Evolutionary conservation across 2,113 vertebrate genomes (phyloP), one percentile per base, ranked within the genome.

Genomic region (Emydocephalus ijimae): DNA sequence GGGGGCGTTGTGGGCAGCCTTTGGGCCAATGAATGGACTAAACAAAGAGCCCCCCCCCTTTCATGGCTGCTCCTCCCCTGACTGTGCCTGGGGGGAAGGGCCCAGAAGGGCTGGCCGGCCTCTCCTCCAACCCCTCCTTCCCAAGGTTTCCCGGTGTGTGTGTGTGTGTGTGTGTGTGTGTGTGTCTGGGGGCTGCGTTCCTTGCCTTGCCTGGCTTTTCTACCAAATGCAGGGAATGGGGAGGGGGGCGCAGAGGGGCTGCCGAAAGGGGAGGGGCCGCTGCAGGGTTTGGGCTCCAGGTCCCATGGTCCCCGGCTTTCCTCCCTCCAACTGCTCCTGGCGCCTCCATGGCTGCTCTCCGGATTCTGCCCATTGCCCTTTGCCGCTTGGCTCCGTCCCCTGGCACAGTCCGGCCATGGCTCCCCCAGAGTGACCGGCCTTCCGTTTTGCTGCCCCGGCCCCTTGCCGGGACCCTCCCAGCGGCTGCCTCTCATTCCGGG

Each of bases 401-500:
- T 6, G 18, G 14, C 69, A n/a, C 64, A 18, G 15, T 74, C 15
- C 14, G 0, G n/a, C n/a, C 0, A 2, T 20, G n/a, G 15, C n/a
- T 8, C 15, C 34, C 34, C 34, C n/a, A 3, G 6, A 34, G 6
- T 8, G 34, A 39, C 15, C 15, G 18, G 15, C 43, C 29, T 34
- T 54, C 86, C 12, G 3, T 14, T 55, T 91, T 3, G 24, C 59
- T 61, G 57, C 55, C 29, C 34, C 0, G 21, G 39, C 0, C 87
- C 69, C 54, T 23, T 0, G 1, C 2, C 43, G 20, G 20, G n/a
- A 24, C 26, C 29, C 54, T 48, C 24, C 21, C 3, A 18, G 34
- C 92, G 92, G 74, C 85, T 87, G 94, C 52, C 45, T 55, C 18
- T 29, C 90, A 59, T 91, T 91, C 90, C 92, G 55, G 12, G 90